phyloP scores from a whole-genome alignment of 2,797 vertebrate species.

The Mormyrus proboscirostris region DNA sequence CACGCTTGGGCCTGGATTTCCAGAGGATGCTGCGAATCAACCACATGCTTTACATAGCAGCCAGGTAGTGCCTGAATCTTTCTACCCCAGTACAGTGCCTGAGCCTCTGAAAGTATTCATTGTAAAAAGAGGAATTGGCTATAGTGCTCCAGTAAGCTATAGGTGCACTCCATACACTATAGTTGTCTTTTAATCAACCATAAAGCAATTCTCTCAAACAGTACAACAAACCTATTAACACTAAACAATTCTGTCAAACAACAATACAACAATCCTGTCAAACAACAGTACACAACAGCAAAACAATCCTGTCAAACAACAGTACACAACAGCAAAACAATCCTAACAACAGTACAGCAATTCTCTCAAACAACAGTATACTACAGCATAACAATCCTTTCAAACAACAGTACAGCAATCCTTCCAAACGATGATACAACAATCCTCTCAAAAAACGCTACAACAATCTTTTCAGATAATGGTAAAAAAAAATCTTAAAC shows the following conservation, averaged over 20 bases:
- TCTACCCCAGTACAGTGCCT: background rate
- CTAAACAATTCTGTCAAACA: background rate
- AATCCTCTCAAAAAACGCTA: background rate
- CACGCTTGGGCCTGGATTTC: conserved; percentile 82
- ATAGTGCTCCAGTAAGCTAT: background rate
- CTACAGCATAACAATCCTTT: background rate
- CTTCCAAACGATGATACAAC: background rate
- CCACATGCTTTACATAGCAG: conserved; percentile 87
- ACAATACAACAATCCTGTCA: background rate
- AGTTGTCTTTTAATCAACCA: background rate
- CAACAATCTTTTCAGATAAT: background rate
- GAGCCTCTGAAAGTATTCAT: background rate
- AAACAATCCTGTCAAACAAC: background rate
- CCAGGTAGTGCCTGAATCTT: conserved; percentile 66
- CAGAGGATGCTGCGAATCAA: conserved; percentile 89
- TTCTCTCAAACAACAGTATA: background rate
- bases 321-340: background rate
- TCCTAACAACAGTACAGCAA: background rate
- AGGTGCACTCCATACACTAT: background rate
- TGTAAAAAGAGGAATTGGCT: background rate
- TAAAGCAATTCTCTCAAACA: background rate
- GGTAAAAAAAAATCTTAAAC: background rate
- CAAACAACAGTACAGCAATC: background rate
- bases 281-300: background rate
- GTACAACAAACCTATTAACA: too few species aligned